phyloP scores from a whole-genome alignment of 2,113 vertebrate species.

The human (Homo sapiens) region GRCh38 chr3:169160001-169160500 shows the following conservation, averaged over 20 bases:
- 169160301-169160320: not conserved
- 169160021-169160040: not conserved
- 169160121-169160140: not conserved
- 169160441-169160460: too few relatives aligned
- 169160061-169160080: not conserved
- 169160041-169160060: not conserved
- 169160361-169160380: not conserved
- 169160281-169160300: not conserved
- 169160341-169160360: not conserved
- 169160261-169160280: not conserved
- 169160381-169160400: not conserved
- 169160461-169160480: too few relatives aligned
- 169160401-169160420: not conserved
- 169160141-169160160: slow-evolving; percentile 35
- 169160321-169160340: not conserved
- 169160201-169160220: not conserved
- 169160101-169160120: not conserved
- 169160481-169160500: too few relatives aligned
- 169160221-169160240: not conserved
- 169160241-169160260: not conserved
- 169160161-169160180: slow-evolving; percentile 11
- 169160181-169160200: not conserved
- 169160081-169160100: not conserved
- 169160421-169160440: not conserved
- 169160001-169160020: not conserved